Evolutionary conservation across 1,140 invertebrate species (phyloP).

Genomic region (Tetragonula clypearis): DNA sequence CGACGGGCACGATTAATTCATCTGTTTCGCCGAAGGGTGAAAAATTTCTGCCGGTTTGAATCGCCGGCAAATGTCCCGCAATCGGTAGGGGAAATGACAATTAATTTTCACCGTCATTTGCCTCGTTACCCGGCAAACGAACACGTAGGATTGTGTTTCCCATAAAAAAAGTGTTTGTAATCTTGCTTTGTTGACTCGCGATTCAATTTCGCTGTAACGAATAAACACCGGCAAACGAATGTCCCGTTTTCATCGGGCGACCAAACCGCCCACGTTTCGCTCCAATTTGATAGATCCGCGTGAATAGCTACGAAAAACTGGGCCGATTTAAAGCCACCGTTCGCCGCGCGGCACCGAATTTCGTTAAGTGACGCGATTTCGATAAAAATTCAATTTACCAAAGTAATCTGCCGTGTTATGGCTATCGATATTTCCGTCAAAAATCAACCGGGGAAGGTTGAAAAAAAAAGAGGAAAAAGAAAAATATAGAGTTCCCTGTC

Average conservation of each 20-base stretch:
- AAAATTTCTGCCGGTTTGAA: not conserved
- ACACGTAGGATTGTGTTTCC: constrained; percentile 26
- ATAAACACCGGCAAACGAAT: constrained; percentile 63
- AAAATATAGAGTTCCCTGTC: no score
- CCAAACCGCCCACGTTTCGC: not conserved
- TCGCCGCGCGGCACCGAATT: constrained; percentile 6
- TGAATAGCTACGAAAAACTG: constrained; percentile 61
- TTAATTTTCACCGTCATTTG: constrained; percentile 54
- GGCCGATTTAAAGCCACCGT: constrained; percentile 47
- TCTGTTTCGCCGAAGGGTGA: not conserved
- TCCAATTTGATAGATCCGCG: constrained; percentile 48
- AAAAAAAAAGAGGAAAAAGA: not conserved
- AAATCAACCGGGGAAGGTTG: not conserved
- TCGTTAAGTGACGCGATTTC: constrained; percentile 37
- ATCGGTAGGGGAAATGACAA: constrained; percentile 23
- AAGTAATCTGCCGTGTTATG: constrained; percentile 18
- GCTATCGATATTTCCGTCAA: constrained; percentile 5
- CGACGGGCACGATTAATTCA: constrained; percentile 1
- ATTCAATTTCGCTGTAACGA: constrained; percentile 75
- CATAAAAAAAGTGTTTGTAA: constrained; percentile 67
- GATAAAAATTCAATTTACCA: constrained; percentile 38
- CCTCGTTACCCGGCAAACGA: constrained; percentile 46
- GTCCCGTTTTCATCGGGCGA: constrained; percentile 1
- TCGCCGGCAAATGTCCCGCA: not conserved
- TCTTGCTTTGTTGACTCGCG: constrained; percentile 71